These are phyloP conservation scores for Coregonus sp. DNA, from an alignment of 2,797 vertebrate genomes.

Conservation along the genomic window DNA sequence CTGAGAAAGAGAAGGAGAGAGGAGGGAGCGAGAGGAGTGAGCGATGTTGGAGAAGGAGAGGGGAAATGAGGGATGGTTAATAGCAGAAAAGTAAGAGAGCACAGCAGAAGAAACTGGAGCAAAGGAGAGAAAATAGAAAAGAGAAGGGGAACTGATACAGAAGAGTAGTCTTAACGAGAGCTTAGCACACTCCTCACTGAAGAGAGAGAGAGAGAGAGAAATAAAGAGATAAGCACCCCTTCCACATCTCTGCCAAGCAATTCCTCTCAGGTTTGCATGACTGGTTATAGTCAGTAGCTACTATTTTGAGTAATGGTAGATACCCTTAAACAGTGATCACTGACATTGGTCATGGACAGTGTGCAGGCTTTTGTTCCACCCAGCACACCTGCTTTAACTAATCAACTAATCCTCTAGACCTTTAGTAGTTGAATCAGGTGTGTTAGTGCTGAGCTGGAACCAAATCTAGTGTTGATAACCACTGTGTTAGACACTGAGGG, in stretches of 20 bases:
- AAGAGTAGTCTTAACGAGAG: neutral
- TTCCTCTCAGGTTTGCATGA: conserved; percentile 31
- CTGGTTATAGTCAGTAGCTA: conserved; percentile 1
- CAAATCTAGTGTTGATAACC: too few species aligned
- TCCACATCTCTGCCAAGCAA: conserved; percentile 31
- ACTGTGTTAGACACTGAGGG: too few species aligned
- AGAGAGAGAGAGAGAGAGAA: neutral
- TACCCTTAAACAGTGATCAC: too few species aligned
- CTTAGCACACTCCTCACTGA: neutral
- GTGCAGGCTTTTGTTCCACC: too few species aligned
- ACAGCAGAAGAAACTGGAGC: conserved; percentile 19
- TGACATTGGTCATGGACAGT: too few species aligned
- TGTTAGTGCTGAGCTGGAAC: too few species aligned
- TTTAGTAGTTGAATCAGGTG: too few species aligned
- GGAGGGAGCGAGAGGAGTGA: neutral
- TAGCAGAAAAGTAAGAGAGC: conserved; percentile 4
- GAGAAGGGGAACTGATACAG: neutral
- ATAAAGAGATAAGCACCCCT: conserved; percentile 6
- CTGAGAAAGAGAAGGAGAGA: conserved; percentile 61
- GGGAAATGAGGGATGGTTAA: neutral
- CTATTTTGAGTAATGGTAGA: conserved; percentile 2
- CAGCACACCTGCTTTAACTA: too few species aligned
- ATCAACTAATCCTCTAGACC: too few species aligned
- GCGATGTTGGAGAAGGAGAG: conserved; percentile 1
- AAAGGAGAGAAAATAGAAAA: neutral